Evolutionary conservation across 2,888 invertebrate genomes (phyloP).

Genomic region (Lasioglossum villosulum): DNA sequence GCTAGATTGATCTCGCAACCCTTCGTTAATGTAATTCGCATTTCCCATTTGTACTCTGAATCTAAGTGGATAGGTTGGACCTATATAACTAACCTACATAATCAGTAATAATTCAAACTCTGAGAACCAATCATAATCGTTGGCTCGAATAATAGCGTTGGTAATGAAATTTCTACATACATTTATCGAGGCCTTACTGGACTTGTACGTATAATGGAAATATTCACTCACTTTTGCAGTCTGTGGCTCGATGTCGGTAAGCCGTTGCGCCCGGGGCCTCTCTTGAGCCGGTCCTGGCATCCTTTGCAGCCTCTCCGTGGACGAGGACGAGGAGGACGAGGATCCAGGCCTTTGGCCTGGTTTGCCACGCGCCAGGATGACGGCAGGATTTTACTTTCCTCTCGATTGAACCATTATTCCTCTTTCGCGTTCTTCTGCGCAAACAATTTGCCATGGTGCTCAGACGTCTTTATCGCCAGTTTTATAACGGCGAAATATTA

Average conservation of each 20-base stretch:
- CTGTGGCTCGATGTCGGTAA: conserved; percentile 83
- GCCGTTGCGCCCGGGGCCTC: conserved; percentile 82
- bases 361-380: conserved; percentile 81
- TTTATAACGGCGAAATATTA: conserved; percentile 36
- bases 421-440: conserved; percentile 52
- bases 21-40: neutral
- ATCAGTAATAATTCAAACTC: neutral
- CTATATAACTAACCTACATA: neutral
- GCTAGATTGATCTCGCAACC: neutral
- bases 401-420: conserved; percentile 64
- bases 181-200: neutral
- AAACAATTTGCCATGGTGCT: conserved; percentile 55
- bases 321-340: conserved; percentile 79
- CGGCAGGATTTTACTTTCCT: conserved; percentile 64
- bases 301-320: conserved; percentile 78
- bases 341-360: conserved; percentile 80
- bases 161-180: neutral
- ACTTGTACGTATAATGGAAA: neutral
- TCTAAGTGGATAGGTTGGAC: neutral
- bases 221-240: conserved; percentile 76
- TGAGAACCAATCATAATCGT: neutral
- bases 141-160: neutral
- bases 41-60: neutral
- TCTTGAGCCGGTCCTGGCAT: conserved; percentile 83
- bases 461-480: conserved; percentile 47